A percentile compares a stretch with the other conserved stretches of the same genome.
Evolutionary conservation across 2,797 vertebrate genomes (phyloP).

Genomic region (Malacoctenus gilli): DNA sequence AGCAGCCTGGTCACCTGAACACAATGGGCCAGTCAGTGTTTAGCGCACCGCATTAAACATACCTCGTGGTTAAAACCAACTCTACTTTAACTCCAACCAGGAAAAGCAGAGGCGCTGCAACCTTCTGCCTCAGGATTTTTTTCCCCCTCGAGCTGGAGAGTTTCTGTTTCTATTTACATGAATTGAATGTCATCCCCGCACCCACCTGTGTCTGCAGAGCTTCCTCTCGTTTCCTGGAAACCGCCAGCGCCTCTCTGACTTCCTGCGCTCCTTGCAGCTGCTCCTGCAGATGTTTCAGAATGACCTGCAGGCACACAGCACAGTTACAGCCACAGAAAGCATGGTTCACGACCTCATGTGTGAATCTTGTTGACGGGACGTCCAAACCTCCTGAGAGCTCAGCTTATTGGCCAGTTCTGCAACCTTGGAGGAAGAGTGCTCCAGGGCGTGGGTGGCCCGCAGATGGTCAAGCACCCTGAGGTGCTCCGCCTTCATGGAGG

Average conservation of each 20-base stretch:
- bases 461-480: conserved; percentile 84
- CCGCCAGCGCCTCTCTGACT: conserved; percentile 80
- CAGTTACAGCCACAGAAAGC: too few relatives aligned
- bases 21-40: neutral
- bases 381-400: conserved; percentile 85
- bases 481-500: conserved; percentile 83
- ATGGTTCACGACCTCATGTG: too few relatives aligned
- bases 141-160: too few relatives aligned
- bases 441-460: conserved; percentile 82
- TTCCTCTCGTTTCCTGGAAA: conserved; percentile 86
- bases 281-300: conserved; percentile 86
- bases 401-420: conserved; percentile 86
- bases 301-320: conserved; percentile 72
- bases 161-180: too few relatives aligned
- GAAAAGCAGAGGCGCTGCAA: too few relatives aligned
- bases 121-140: too few relatives aligned
- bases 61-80: too few relatives aligned
- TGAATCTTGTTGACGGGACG: too few relatives aligned
- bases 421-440: conserved; percentile 88
- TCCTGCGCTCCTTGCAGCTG: conserved; percentile 84
- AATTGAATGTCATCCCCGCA: too few relatives aligned
- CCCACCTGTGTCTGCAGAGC: conserved; percentile 89
- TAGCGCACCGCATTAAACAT: too few relatives aligned
- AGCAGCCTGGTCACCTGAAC: conserved; percentile 86
- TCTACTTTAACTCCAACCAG: too few relatives aligned